These are phyloP conservation scores for Hydropotes inermis DNA, from an alignment of 2,113 vertebrate genomes.

Conservation along the genomic window DNA sequence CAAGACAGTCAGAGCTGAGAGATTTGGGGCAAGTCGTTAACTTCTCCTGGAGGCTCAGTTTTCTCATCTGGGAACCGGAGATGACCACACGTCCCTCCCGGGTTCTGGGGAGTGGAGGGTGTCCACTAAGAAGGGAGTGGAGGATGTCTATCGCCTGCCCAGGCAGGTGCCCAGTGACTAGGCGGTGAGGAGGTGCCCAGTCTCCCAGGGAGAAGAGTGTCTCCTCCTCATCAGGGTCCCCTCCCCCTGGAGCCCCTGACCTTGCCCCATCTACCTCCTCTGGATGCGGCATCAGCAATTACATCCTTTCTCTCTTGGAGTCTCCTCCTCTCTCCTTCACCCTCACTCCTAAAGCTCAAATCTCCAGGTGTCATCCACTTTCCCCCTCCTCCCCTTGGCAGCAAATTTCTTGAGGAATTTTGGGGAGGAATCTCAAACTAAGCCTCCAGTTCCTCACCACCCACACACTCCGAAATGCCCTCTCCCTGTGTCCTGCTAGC, in stretches of 20 bases:
- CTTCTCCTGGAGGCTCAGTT: not conserved
- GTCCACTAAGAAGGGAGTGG: not conserved
- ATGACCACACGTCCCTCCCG: not conserved
- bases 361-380: not conserved
- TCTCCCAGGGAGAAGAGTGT: not conserved
- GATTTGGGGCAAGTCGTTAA: not conserved
- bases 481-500: accelerated
- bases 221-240: not conserved
- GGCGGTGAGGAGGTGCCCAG: not conserved
- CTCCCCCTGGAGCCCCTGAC: not conserved
- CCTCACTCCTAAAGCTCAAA: not conserved
- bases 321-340: not conserved
- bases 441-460: not conserved
- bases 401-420: not conserved
- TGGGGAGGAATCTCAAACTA: not conserved
- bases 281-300: not conserved
- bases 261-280: not conserved
- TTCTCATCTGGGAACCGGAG: not conserved
- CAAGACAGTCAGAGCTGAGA: not conserved
- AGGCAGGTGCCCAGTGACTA: not conserved
- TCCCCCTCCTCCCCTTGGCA: not conserved
- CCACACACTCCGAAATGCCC: not conserved
- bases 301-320: not conserved
- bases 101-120: not conserved
- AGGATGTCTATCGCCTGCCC: not conserved